A percentile compares a stretch with the other conserved stretches of the same genome.
Conservation (phyloP, 2,797 vertebrate species). For the Melanogrammus aeglefinus region DNA sequence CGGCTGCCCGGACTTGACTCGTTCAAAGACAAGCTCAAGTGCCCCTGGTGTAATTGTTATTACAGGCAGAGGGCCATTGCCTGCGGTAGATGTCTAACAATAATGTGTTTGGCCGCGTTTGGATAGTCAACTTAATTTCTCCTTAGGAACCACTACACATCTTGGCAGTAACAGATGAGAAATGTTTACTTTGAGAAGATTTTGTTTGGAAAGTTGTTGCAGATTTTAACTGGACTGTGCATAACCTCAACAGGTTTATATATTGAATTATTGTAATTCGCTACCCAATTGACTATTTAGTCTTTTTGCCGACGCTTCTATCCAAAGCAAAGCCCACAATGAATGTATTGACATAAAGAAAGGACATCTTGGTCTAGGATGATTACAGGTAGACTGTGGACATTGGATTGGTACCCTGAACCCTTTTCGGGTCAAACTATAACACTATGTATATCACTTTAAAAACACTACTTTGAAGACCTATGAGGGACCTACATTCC, state of each 20-base stretch:
- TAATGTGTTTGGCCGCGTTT: constrained; percentile 3
- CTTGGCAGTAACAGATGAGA: constrained; percentile 7
- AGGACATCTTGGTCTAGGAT: not conserved
- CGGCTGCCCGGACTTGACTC: not conserved
- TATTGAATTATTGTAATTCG: not conserved
- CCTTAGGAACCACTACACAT: not conserved
- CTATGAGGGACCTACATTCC: too few species aligned
- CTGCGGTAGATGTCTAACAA: not conserved
- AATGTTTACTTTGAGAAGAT: constrained; percentile 7
- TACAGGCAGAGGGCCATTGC: not conserved
- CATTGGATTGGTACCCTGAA: not conserved
- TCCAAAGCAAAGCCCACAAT: not conserved
- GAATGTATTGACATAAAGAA: not conserved
- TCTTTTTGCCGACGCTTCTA: not conserved
- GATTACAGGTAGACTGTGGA: not conserved
- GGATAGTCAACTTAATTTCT: not conserved
- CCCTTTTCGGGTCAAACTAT: not conserved
- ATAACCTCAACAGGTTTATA: not conserved
- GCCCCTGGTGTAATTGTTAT: not conserved
- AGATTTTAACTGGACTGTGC: not conserved
- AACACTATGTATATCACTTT: not conserved
- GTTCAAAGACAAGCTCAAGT: not conserved
- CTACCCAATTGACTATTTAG: not conserved
- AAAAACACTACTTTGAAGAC: too few species aligned
- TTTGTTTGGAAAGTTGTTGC: not conserved